Base-by-base conservation (phyloP, 2,888 invertebrate genomes). In the Trichopoda pennipes region DNA sequence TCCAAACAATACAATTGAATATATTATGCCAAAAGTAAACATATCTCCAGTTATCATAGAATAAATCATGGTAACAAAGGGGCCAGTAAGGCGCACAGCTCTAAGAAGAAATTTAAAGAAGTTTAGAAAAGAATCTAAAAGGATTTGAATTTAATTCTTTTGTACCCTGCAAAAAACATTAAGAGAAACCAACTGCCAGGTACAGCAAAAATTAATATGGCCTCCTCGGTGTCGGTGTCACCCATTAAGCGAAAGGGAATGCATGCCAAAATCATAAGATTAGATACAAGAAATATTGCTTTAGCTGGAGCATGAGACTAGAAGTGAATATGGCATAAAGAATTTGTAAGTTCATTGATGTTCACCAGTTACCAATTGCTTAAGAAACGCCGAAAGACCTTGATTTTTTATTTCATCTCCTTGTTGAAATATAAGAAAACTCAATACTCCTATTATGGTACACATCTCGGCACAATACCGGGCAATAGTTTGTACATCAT, bases 51-150 rank as follows among this genome's bases (percentile, higher is more conserved):
- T 97, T 89, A 99, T 97, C 99, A 99, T 99, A 88, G 97, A 97
- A 93, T 98, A 99, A 86, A 99, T 98, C 98, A 99, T 99, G 14
- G 99, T 99, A 79, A 99, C 99, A 91, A 99, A 99, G 0, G 99
- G 99, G 55, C 99, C 99, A 0, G 99, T 99, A 87, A 99, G 92
- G 78, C 96, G 95, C 42, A 98, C 95, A 49, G 98, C 98, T 9
- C 98, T 98, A 92, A 38, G n/a, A n/a, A n/a, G n/a, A 53, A 17
- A 14, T 17, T 1, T 19, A 32, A 6, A 2, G 1, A 10, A 49
- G 17, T 19, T 42, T 28, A 44, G 19, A 58, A 44, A 1, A 63
- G 9, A 0, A 53, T 44, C 7, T 28, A 3, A 17, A 35, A 58
- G 2, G 6, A 28, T 17, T 3, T 19, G 7, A 17, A 49, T 2